Conservation (phyloP, 2,113 vertebrate genomes). For the Rostratula benghalensis region DNA sequence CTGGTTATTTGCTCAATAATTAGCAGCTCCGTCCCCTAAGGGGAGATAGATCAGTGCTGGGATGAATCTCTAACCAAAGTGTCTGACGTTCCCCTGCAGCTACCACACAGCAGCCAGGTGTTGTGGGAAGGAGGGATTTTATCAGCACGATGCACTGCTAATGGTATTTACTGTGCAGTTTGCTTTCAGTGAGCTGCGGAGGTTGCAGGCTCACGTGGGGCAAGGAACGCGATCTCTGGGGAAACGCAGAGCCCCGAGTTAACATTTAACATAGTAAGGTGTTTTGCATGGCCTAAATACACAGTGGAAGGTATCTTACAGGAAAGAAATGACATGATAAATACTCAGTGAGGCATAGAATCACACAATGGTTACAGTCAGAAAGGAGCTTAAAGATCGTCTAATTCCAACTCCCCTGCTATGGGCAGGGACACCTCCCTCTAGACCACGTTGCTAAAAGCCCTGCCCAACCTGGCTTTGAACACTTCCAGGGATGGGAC, state of each 20-base stretch:
- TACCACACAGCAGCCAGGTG: neutral
- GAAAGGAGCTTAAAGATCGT: neutral
- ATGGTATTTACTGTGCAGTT: slow-evolving; percentile 61
- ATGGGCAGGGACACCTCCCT: neutral
- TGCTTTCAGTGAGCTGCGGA: neutral
- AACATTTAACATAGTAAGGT: neutral
- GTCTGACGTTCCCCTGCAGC: neutral
- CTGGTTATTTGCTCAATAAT: slow-evolving; percentile 51
- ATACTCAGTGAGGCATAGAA: neutral
- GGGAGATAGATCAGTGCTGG: neutral
- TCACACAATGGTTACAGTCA: neutral
- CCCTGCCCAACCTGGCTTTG: neutral
- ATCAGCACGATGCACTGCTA: slow-evolving; percentile 5
- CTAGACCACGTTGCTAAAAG: neutral
- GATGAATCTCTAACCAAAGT: neutral
- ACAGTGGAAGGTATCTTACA: neutral
- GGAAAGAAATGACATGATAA: neutral
- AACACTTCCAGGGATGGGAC: neutral
- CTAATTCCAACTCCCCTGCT: neutral
- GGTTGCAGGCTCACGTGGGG: neutral
- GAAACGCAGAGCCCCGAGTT: neutral
- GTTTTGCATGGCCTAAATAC: neutral
- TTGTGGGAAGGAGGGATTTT: slow-evolving; percentile 46
- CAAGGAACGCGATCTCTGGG: neutral
- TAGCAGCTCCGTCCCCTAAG: neutral